A percentile compares a stretch with the other conserved stretches of the same genome.
Evolutionary conservation across 2,113 vertebrate genomes (phyloP).

Genomic region (Pseudonaja textilis): DNA sequence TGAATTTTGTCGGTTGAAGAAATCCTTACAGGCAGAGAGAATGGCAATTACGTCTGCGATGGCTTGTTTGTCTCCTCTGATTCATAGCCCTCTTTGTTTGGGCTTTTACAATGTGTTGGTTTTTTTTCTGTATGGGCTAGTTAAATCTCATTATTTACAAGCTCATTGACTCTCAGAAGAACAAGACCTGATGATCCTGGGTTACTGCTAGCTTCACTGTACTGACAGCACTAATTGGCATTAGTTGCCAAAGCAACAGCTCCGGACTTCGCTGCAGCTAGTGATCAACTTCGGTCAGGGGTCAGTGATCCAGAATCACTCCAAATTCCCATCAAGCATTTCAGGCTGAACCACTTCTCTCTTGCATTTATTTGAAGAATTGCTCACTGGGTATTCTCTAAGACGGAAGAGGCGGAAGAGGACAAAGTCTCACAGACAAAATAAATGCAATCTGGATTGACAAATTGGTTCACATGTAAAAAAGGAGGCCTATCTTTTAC

Average conservation of each 20-base stretch:
- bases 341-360: neutral
- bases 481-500: neutral
- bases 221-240: slow-evolving; percentile 26
- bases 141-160: slow-evolving; percentile 20
- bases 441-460: neutral
- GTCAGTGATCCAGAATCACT: neutral
- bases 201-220: neutral
- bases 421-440: neutral
- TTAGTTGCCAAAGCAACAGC: slow-evolving; percentile 23
- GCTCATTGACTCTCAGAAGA: slow-evolving; percentile 8
- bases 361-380: neutral
- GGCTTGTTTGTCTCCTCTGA: slow-evolving; percentile 35
- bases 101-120: slow-evolving; percentile 29
- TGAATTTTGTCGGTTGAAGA: slow-evolving; percentile 13
- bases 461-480: neutral
- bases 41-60: slow-evolving; percentile 12
- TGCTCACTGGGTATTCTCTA: neutral
- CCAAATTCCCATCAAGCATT: neutral
- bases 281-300: neutral
- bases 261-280: neutral
- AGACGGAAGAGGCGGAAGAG: neutral
- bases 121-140: slow-evolving; percentile 33
- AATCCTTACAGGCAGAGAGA: slow-evolving; percentile 35
- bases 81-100: slow-evolving; percentile 53
- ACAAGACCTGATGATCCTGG: slow-evolving; percentile 2